phyloP scores from a whole-genome alignment of 2,797 vertebrate genomes.

The Cynopterus sphinx region DNA sequence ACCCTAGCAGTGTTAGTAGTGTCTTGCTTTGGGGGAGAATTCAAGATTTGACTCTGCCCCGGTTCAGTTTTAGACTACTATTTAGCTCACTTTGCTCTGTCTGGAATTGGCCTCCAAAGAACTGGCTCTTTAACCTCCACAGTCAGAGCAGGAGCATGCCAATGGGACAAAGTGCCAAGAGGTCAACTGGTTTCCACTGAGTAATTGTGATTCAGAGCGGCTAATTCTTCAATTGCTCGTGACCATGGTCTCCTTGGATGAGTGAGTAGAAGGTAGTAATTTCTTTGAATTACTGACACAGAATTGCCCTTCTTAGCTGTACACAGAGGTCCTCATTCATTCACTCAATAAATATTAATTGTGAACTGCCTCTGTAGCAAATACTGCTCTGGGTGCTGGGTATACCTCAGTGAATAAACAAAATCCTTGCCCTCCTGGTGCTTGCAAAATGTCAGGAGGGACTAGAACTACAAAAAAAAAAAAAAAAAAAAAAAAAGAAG shows the following conservation, averaged over 20 bases:
- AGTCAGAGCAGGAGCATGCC: not conserved
- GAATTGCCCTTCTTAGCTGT: not conserved
- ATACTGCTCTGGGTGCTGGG: not conserved
- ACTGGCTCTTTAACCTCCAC: not conserved
- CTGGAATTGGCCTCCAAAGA: not conserved
- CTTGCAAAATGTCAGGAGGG: not conserved
- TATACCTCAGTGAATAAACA: not conserved
- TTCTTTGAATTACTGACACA: not conserved
- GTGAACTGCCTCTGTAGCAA: not conserved
- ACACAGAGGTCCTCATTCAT: conserved; percentile 4
- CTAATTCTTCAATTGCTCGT: not conserved
- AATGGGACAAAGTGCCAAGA: not conserved
- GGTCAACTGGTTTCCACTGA: not conserved
- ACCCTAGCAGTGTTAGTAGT: not conserved
- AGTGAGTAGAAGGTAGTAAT: not conserved
- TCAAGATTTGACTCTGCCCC: not conserved
- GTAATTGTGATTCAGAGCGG: not conserved
- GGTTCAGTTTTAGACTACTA: not conserved
- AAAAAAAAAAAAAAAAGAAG: not conserved
- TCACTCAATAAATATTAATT: not conserved
- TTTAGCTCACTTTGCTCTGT: not conserved
- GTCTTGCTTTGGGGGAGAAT: not conserved
- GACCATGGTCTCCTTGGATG: not conserved
- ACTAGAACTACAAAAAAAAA: not conserved
- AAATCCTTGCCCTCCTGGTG: not conserved